Evolutionary conservation across 2,888 invertebrate species (phyloP), one percentile per base, ranked within the genome.

Genomic region (Dusona sp.): DNA sequence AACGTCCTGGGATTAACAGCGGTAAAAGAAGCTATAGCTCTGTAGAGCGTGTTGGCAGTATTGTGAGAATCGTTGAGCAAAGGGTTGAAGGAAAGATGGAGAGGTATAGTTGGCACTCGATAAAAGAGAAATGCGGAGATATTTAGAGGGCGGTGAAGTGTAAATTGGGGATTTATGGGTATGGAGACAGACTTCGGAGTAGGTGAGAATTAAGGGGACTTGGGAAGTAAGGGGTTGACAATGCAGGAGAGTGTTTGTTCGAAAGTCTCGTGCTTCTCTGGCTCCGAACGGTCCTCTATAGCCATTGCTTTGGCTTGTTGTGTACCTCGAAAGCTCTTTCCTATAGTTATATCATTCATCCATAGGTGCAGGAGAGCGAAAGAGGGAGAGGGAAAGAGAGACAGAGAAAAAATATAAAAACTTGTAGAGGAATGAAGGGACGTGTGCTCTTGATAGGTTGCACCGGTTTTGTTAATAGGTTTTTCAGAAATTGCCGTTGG

Each of bases 401-500:
- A 36, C 29, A 7, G 64, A 11, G 54, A 38, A 78, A 48, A 61
- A 45, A 61, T 29, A 29, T 61, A 16, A 54, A 78, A 68, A 45
- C 38, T 42, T 54, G 73, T 33, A 7, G 65, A 81, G 73, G 57
- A 81, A 74, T 86, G 67, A 79, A 68, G 87, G 88, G 83, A 86
- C 85, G 86, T 88, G 88, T 89, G 88, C 87, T 87, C 88, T 90
- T 89, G 90, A 90, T 89, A 89, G 89, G 88, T 87, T 57, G 67
- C 22, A 77, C 82, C 80, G 84, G 84, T 87, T 89, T 89, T 88
- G 89, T 89, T 91, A 91, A 91, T 90, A 88, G 90, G 87, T 89
- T 90, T 91, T 90, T 89, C 54, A 89, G 90, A 89, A 90, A 90
- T 88, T 88, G 87, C 88, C 85, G 88, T 67, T 77, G 83, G 87